Conservation (phyloP, 1,140 invertebrate species). For the Aphidius gifuensis region DNA sequence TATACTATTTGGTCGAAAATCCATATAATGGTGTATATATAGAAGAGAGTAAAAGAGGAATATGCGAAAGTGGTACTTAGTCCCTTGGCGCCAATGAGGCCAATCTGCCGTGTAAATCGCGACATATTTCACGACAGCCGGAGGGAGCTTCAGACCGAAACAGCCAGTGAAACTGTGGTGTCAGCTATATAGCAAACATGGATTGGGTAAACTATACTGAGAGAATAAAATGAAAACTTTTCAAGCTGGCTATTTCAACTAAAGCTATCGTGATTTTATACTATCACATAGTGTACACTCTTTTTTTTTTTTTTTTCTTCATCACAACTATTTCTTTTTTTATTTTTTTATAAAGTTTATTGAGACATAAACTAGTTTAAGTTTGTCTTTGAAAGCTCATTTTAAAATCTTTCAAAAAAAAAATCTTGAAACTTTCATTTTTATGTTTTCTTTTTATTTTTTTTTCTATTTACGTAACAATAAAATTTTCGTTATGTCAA, state of each 20-base stretch:
- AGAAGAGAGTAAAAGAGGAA: slow-evolving; percentile 17
- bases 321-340: not conserved
- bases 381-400: not conserved
- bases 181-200: not conserved
- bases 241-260: slow-evolving; percentile 29
- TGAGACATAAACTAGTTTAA: not conserved
- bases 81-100: slow-evolving; percentile 52
- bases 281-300: not conserved
- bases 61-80: slow-evolving; percentile 25
- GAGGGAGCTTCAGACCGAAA: slow-evolving; percentile 15
- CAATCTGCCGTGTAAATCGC: slow-evolving; percentile 55
- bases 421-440: not conserved
- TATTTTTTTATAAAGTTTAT: too few species aligned
- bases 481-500: too few species aligned
- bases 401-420: not conserved
- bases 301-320: too few species aligned
- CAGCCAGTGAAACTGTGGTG: slow-evolving; percentile 7
- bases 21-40: not conserved
- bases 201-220: slow-evolving; percentile 11
- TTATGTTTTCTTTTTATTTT: not conserved
- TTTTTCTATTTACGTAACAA: too few species aligned
- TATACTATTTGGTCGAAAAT: slow-evolving; percentile 18
- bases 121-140: slow-evolving; percentile 52
- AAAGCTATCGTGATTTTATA: slow-evolving; percentile 33
- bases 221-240: slow-evolving; percentile 34